These are phyloP conservation scores for Tiphia femorata DNA, from an alignment of 2,888 invertebrate genomes.

Conservation along the genomic window DNA sequence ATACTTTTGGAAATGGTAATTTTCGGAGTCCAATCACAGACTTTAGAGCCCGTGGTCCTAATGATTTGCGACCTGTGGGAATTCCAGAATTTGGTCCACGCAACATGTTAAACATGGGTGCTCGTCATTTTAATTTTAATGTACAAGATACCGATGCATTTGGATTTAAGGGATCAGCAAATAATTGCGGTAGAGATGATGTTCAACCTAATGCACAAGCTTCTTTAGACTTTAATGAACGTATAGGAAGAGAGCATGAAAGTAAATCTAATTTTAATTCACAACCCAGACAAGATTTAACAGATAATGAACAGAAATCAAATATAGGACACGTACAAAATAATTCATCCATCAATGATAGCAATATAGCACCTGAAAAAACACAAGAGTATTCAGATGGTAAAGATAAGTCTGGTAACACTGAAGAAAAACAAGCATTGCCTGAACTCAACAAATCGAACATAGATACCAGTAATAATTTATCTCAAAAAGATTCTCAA, in stretches of 20 bases:
- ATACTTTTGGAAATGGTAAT: conserved; percentile 22
- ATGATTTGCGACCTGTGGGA: conserved; percentile 39
- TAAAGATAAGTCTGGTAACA: conserved; percentile 2
- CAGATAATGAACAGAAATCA: no score
- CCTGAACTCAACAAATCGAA: neutral
- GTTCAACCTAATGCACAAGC: neutral
- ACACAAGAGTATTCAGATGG: neutral
- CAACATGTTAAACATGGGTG: conserved; percentile 22
- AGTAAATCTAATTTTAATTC: conserved; percentile 1
- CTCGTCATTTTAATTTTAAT: conserved; percentile 21
- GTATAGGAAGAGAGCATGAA: neutral
- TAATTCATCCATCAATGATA: neutral
- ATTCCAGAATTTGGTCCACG: conserved; percentile 33
- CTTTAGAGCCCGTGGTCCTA: conserved; percentile 24
- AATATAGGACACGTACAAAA: neutral
- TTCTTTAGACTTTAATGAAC: neutral
- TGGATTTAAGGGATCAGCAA: conserved; percentile 4
- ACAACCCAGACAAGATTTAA: conserved; percentile 16
- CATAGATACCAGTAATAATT: conserved; percentile 13
- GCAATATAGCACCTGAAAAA: neutral
- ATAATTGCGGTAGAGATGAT: conserved; percentile 4
- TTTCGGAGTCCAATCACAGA: conserved; percentile 22
- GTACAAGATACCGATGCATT: conserved; percentile 7
- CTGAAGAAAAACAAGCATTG: neutral
- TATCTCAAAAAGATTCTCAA: conserved; percentile 2